A percentile compares a stretch with the other conserved stretches of the same genome.
phyloP scores from a whole-genome alignment of 53 echinoderm and acorn worm genomes.

The Astropecten irregularis region DNA sequence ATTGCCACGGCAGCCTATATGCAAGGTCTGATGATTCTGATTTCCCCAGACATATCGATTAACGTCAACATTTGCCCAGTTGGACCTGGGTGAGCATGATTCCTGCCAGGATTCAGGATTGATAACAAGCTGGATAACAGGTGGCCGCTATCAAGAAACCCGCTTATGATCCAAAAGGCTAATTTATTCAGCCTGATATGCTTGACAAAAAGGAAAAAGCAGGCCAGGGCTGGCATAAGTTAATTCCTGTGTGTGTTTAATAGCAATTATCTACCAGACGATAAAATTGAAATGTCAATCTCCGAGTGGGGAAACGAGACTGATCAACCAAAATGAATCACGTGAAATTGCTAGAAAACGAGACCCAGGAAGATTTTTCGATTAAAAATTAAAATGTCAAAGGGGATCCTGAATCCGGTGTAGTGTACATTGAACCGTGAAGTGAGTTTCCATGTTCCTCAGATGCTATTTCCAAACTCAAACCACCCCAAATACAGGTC shows the following conservation, averaged over 20 bases:
- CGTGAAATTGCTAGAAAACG: too few species aligned
- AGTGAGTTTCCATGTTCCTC: too few species aligned
- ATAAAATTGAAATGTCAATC: neutral
- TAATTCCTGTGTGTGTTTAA: too few species aligned
- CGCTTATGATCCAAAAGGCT: neutral
- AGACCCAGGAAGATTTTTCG: too few species aligned
- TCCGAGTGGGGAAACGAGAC: too few species aligned
- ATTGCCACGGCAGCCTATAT: neutral
- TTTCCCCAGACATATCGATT: constrained; percentile 8
- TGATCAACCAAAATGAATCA: neutral
- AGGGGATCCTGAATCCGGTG: too few species aligned
- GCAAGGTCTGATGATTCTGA: neutral
- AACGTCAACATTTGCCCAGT: neutral
- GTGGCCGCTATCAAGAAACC: neutral
- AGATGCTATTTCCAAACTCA: too few species aligned
- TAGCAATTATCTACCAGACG: neutral
- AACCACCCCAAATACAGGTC: too few species aligned
- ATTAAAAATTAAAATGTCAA: too few species aligned
- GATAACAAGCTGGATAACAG: neutral
- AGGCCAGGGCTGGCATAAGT: neutral
- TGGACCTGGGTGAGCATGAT: neutral
- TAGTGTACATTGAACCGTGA: too few species aligned
- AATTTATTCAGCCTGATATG: neutral
- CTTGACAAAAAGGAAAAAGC: neutral
- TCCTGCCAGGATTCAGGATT: too few species aligned